Percentiles rank a stretch among this genome's conserved stretches.
phyloP scores from a whole-genome alignment of 2,888 invertebrate genomes.

The Vannuccia rotundouncinata region DNA sequence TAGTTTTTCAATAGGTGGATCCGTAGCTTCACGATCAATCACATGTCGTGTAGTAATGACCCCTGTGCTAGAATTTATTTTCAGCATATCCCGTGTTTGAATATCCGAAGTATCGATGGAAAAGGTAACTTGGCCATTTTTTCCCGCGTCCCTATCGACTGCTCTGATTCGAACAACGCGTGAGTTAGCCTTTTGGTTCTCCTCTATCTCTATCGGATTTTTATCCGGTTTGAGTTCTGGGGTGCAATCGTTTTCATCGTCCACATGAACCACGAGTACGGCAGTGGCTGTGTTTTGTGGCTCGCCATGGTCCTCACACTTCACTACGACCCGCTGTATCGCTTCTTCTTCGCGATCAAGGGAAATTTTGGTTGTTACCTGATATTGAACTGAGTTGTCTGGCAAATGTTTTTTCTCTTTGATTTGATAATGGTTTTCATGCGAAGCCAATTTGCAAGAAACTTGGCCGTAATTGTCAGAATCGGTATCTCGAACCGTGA shows the following conservation, averaged over 20 bases:
- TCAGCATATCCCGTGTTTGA: background rate
- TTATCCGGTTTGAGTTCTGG: constrained; percentile 11
- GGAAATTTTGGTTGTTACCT: background rate
- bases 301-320: background rate
- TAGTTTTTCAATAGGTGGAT: constrained; percentile 1
- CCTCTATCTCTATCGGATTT: background rate
- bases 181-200: background rate
- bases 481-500: constrained; percentile 18
- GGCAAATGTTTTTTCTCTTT: background rate
- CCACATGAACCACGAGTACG: background rate
- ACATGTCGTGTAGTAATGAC: background rate
- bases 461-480: background rate
- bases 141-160: background rate
- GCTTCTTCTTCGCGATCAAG: background rate
- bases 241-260: constrained; percentile 14
- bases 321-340: background rate
- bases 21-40: constrained; percentile 18
- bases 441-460: background rate
- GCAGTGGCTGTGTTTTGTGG: background rate
- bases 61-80: background rate
- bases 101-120: background rate
- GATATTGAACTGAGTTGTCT: background rate
- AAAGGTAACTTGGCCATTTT: background rate
- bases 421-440: background rate
- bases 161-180: background rate